A percentile compares a stretch with the other conserved stretches of the same genome.
Conservation (phyloP, 37 sponge, comb jelly and placozoan genomes). For the Crambe crambe region DNA sequence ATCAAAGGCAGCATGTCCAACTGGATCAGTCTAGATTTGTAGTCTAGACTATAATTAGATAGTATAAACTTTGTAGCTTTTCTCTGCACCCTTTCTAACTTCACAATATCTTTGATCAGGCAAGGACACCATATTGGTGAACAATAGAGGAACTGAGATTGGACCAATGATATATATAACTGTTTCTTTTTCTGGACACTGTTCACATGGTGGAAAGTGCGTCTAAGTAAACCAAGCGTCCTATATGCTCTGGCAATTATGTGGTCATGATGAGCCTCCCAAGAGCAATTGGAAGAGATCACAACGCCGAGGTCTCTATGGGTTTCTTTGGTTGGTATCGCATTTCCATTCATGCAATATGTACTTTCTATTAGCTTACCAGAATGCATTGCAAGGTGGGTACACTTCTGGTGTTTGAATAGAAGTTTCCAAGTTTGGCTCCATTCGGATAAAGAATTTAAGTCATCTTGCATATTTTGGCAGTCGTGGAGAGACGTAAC, state of each 20-base stretch:
- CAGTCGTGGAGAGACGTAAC: not conserved
- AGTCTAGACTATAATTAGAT: too few species aligned
- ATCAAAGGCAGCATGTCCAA: too few species aligned
- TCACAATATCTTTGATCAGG: too few species aligned
- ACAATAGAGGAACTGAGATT: too few species aligned
- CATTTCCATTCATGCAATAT: too few species aligned
- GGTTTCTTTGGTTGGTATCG: not conserved
- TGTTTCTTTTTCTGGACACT: too few species aligned
- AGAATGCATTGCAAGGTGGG: not conserved
- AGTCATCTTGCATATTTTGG: constrained; percentile 10
- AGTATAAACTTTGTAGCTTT: too few species aligned
- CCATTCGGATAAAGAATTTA: constrained; percentile 1
- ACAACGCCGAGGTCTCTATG: not conserved
- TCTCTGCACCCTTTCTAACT: too few species aligned
- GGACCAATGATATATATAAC: too few species aligned
- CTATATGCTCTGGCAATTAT: not conserved
- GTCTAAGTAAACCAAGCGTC: not conserved
- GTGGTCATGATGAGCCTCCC: not conserved
- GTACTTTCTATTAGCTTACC: not conserved
- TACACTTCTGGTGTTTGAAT: not conserved
- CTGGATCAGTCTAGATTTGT: too few species aligned
- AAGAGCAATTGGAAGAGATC: not conserved
- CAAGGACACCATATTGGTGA: too few species aligned
- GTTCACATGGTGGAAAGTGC: not conserved
- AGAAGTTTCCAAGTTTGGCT: not conserved